A percentile compares a stretch with the other conserved stretches of the same genome.
These are phyloP conservation scores for Mobula hypostoma DNA, from an alignment of 2,113 vertebrate species.

Conservation along the genomic window DNA sequence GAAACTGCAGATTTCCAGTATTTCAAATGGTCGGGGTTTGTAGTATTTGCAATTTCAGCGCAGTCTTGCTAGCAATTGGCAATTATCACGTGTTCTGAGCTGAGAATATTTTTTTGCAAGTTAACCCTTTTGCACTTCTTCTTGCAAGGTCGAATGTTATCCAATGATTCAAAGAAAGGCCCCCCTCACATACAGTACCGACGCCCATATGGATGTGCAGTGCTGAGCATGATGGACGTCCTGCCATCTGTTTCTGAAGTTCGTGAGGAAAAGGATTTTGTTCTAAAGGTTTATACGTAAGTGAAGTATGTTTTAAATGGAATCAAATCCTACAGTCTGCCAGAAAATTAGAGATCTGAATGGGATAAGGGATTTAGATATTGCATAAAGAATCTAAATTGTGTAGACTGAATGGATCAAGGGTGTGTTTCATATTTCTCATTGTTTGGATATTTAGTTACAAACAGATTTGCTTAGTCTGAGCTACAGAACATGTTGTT, in stretches of 20 bases:
- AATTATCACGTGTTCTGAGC: neutral
- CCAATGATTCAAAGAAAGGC: conserved; percentile 90
- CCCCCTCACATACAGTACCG: conserved; percentile 83
- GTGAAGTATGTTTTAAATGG: conserved; percentile 47
- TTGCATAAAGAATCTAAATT: neutral
- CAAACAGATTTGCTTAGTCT: neutral
- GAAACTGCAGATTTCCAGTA: neutral
- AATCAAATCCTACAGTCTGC: conserved; percentile 31
- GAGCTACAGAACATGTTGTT: neutral
- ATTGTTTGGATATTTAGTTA: neutral
- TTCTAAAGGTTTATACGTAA: conserved; percentile 96
- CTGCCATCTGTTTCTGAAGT: conserved; percentile 85
- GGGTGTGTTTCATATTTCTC: neutral
- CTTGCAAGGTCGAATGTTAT: conserved; percentile 76
- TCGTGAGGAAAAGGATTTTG: conserved; percentile 94
- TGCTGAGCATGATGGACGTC: conserved; percentile 81
- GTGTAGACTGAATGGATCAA: neutral
- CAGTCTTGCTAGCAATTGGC: neutral
- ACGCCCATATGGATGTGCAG: conserved; percentile 84
- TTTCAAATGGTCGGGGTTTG: neutral
- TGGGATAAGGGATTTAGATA: neutral
- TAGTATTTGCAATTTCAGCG: neutral
- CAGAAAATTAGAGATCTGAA: neutral
- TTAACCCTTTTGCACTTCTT: neutral
- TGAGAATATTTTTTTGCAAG: neutral